A percentile compares a stretch with the other conserved stretches of the same genome.
These are phyloP conservation scores for Anthoscopus minutus DNA, from an alignment of 2,113 vertebrate genomes.

Conservation along the genomic window DNA sequence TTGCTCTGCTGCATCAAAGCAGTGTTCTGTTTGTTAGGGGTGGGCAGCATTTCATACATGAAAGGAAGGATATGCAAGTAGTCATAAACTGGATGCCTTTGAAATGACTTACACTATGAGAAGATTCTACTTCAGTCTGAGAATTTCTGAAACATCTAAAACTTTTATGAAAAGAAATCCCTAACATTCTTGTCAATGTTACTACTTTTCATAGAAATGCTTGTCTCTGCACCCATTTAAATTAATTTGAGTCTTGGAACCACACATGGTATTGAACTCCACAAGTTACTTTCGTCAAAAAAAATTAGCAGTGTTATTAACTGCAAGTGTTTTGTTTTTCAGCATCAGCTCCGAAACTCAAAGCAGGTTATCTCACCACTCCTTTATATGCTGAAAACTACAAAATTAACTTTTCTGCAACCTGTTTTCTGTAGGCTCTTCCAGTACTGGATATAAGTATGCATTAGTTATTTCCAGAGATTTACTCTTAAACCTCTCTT, in stretches of 20 bases:
- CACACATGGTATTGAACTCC: background rate
- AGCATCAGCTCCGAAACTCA: background rate
- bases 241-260: background rate
- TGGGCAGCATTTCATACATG: background rate
- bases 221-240: background rate
- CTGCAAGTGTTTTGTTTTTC: background rate
- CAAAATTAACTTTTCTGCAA: background rate
- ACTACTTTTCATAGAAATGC: background rate
- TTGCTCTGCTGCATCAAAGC: background rate
- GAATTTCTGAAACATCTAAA: background rate
- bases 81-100: background rate
- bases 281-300: background rate
- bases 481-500: background rate
- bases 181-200: background rate
- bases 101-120: background rate
- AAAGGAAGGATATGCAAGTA: background rate
- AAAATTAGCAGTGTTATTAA: background rate
- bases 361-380: background rate
- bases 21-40: background rate
- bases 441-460: background rate
- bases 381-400: background rate
- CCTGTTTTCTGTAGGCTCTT: background rate
- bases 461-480: conserved; percentile 20
- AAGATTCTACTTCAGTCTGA: background rate
- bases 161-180: background rate